These are phyloP conservation scores for Tolmerus cingulatus DNA, from an alignment of 2,888 invertebrate genomes.

Conservation along the genomic window DNA sequence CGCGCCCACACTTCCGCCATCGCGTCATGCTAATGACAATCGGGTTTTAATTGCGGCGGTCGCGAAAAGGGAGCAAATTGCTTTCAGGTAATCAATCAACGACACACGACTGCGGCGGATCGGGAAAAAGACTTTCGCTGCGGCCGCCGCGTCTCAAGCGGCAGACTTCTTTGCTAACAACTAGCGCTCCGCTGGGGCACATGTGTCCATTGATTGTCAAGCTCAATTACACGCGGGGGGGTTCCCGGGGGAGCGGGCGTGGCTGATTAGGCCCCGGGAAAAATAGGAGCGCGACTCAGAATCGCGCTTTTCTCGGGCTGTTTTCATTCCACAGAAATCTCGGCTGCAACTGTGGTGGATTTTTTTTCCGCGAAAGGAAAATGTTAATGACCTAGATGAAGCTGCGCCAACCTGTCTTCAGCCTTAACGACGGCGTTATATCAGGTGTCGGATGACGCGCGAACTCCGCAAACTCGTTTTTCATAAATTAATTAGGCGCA, in stretches of 20 bases:
- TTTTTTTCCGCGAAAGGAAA: not conserved
- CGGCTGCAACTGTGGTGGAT: not conserved
- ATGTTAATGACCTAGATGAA: slow-evolving; percentile 29
- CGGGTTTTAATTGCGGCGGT: not conserved
- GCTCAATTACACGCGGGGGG: not conserved
- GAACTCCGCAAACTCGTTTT: not conserved
- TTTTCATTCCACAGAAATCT: not conserved
- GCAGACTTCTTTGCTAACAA: not conserved
- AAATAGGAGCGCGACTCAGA: not conserved
- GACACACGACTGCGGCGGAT: not conserved
- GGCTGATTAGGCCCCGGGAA: not conserved
- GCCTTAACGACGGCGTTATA: not conserved
- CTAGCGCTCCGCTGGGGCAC: not conserved
- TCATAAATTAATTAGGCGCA: not conserved
- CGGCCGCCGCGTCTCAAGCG: not conserved
- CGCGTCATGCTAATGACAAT: not conserved
- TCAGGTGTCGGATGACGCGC: not conserved
- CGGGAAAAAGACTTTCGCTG: not conserved
- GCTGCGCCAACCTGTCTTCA: not conserved
- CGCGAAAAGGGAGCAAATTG: not conserved
- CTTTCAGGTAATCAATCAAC: not conserved
- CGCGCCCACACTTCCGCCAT: not conserved
- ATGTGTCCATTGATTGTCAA: not conserved
- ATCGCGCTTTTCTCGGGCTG: not conserved
- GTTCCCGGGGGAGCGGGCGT: not conserved